Evolutionary conservation across 92 coral and sea anemone genomes (phyloP).

Genomic region (Isaurus tuberculatus): DNA sequence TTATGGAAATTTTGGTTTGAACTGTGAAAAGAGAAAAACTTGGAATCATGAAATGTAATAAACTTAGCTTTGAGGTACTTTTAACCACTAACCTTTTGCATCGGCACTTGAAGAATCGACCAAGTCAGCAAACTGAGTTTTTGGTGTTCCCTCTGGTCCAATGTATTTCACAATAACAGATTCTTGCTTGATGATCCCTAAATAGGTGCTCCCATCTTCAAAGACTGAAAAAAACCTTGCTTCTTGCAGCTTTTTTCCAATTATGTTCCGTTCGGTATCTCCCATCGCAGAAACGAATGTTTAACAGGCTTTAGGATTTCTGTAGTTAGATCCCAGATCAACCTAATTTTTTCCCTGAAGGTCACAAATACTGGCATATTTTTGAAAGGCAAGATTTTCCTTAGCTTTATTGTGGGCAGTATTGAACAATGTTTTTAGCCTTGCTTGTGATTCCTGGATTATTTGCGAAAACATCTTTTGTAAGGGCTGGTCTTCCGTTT

Average conservation of each 20-base stretch:
- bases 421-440: slow-evolving; percentile 36
- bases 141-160: too few species aligned
- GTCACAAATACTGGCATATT: neutral
- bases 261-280: slow-evolving; percentile 18
- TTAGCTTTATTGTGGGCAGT: slow-evolving; percentile 33
- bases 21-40: too few species aligned
- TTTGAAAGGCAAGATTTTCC: slow-evolving; percentile 36
- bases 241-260: neutral
- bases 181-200: slow-evolving; percentile 48
- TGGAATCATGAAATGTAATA: neutral
- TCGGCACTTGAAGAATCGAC: neutral
- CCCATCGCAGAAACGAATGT: slow-evolving; percentile 29
- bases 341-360: slow-evolving; percentile 37
- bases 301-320: slow-evolving; percentile 5
- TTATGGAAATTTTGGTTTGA: neutral
- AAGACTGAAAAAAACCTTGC: slow-evolving; percentile 40
- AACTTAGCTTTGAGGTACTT: neutral
- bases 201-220: slow-evolving; percentile 42
- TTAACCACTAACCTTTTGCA: slow-evolving; percentile 24
- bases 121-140: slow-evolving; percentile 30
- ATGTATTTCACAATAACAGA: slow-evolving; percentile 40
- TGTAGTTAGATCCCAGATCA: slow-evolving; percentile 33
- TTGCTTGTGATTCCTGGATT: slow-evolving; percentile 41
- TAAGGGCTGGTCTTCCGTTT: slow-evolving; percentile 28
- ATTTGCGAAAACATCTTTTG: slow-evolving; percentile 26